These are phyloP conservation scores for Thalassaphorura encarpata DNA, from an alignment of 1,140 invertebrate genomes.

Conservation along the genomic window DNA sequence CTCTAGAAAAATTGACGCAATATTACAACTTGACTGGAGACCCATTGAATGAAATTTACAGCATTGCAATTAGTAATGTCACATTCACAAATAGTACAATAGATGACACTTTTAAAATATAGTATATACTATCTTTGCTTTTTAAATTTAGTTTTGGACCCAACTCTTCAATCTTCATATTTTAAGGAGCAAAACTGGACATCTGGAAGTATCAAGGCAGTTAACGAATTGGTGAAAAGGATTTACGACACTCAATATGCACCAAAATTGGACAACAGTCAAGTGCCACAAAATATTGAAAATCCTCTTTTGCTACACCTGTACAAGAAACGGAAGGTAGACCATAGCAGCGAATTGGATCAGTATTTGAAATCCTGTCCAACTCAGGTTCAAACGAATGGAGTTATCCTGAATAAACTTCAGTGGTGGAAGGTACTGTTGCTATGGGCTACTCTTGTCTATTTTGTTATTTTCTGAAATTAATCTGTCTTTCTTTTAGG, in stretches of 20 bases:
- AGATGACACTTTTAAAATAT: too few species aligned
- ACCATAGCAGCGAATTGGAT: not conserved
- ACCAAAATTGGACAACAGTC: not conserved
- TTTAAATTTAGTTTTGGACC: too few species aligned
- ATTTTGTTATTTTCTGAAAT: too few species aligned
- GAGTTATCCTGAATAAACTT: not conserved
- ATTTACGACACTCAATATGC: too few species aligned
- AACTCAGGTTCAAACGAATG: constrained; percentile 19
- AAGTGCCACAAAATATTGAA: not conserved
- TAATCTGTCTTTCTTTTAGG: not conserved
- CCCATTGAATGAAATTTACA: not conserved
- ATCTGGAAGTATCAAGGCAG: not conserved
- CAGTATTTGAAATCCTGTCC: not conserved
- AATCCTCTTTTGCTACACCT: not conserved
- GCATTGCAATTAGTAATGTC: not conserved
- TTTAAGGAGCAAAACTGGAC: not conserved
- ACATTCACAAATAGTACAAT: not conserved
- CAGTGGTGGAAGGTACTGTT: constrained; percentile 33
- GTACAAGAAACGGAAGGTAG: constrained; percentile 1
- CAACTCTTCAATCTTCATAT: not conserved
- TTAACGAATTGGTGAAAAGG: too few species aligned
- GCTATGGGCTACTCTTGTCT: too few species aligned
- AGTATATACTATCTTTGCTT: too few species aligned
- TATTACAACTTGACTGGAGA: not conserved
- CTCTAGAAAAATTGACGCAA: not conserved